These are phyloP conservation scores for Zygothrica quintamaculata DNA, from an alignment of 2,888 invertebrate genomes.

Conservation along the genomic window DNA sequence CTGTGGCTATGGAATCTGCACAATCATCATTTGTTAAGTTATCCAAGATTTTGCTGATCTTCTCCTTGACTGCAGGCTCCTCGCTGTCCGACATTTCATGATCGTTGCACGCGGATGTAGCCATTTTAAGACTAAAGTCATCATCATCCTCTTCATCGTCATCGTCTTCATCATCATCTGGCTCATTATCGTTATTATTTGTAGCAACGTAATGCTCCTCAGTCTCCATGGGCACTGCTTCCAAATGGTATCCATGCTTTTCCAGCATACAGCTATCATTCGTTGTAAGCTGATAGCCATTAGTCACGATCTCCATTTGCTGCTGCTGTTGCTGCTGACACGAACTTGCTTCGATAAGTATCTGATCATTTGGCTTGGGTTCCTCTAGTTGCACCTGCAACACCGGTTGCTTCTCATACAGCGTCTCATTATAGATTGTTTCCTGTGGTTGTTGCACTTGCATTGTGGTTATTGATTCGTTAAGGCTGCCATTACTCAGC, in stretches of 20 bases:
- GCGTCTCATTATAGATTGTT: constrained; percentile 41
- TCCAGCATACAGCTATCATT: constrained; percentile 50
- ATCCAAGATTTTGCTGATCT: constrained; percentile 83
- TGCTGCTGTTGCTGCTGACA: constrained; percentile 56
- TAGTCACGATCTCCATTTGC: constrained; percentile 50
- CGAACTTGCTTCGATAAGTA: constrained; percentile 39
- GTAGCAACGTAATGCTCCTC: constrained; percentile 48
- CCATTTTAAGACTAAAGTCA: constrained; percentile 82
- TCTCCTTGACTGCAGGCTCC: constrained; percentile 82
- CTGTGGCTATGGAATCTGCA: constrained; percentile 74
- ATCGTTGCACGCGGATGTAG: constrained; percentile 77
- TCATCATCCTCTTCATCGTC: constrained; percentile 82
- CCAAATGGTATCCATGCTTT: constrained; percentile 66
- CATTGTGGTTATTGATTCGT: constrained; percentile 28
- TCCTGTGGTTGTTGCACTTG: constrained; percentile 47
- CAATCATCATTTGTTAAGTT: constrained; percentile 83
- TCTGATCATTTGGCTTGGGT: constrained; percentile 39
- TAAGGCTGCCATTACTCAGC: constrained; percentile 28
- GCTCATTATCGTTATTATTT: constrained; percentile 24
- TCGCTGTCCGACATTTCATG: constrained; percentile 82
- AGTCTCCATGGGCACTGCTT: constrained; percentile 61
- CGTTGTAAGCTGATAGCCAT: constrained; percentile 37
- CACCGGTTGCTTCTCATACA: constrained; percentile 53
- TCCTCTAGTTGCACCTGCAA: constrained; percentile 42
- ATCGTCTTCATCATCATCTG: constrained; percentile 41